Base-by-base conservation (phyloP, 2,888 invertebrate species). In the Anodontia alba region DNA sequence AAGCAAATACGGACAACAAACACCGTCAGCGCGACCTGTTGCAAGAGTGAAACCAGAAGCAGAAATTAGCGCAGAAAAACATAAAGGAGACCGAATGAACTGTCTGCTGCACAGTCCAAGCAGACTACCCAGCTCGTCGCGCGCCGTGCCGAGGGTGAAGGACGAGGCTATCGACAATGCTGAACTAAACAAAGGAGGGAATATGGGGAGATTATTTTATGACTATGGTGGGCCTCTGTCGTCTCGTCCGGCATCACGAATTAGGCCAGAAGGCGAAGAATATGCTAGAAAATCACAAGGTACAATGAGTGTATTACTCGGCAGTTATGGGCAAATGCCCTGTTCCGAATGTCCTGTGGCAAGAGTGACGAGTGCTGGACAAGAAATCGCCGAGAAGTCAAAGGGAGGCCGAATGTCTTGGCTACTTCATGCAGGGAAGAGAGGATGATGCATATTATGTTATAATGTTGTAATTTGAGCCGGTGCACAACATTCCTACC, bases 391-490 rank as follows among this genome's bases (percentile, higher is more conserved):
- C 0, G 84, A 85, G 20, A 81, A 92, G 67, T 91, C 90, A 57
- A 80, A 81, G 73, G 92, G 92, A 33, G 90, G 88, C 3, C 69
- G 92, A 73, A 92, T 92, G 90, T 89, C 90, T 3, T 80, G 87
- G 29, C 68, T 92, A 49, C 90, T 92, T 86, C 90, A 92, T 42
- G 92, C 90, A 17, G 82, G 83, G 2, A 80, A 86, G 38, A 79
- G 71, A 7, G 81, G 84, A 3, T 78, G 23, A 77, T 67, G n/a
- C n/a, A n/a, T n/a, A n/a, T n/a, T n/a, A n/a, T n/a, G n/a, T n/a
- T n/a, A n/a, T n/a, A n/a, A n/a, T n/a, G n/a, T n/a, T n/a, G n/a
- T n/a, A n/a, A n/a, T n/a, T n/a, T n/a, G n/a, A n/a, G n/a, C n/a
- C n/a, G n/a, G n/a, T n/a, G n/a, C n/a, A n/a, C n/a, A n/a, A n/a